Base-by-base conservation (phyloP, 2,797 vertebrate genomes). In the Octomys mimax region DNA sequence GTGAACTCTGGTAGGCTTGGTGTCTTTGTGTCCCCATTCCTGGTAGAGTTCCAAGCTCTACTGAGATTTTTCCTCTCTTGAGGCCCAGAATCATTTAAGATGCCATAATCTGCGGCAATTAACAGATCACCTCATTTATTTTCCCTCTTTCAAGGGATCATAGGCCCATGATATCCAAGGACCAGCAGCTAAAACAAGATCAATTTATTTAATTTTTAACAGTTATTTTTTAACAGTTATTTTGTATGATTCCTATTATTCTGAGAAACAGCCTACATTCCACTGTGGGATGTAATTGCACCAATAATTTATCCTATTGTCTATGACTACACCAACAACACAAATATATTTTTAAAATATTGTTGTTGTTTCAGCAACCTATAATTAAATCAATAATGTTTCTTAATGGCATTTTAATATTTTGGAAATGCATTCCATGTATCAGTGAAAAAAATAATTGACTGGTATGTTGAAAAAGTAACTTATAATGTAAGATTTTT, bases 291-390 rank as follows among this genome's bases (percentile, higher is more conserved):
- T 39, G 9, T 39, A 33, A 52, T 59, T 87, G 26, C 36, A 64
- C 0, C 1, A 81, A 75, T 77, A 78, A 83, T 73, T 71, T 83
- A 19, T 84, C 18, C 54, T 71, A 42, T 73, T 78, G 24, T 49
- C 26, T 62, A 16, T 57, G 78, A 73, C 13, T 89, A 70, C 12
- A 42, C 42, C 21, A 81, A 82, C 4, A 93, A 93, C 2, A 78
- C 26, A 84, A 62, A 31, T 9, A 5, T 61, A 14, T 62, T 78
- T 77, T 2, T 4, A 61, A 64, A 78, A 68, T 39, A 7, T 24
- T 90, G 83, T 57, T 89, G 31, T 86, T 82, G 7, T 31, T 95
- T 93, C 12, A 91, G 49, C 61, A 81, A 82, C 39, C 16, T 87
- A 6, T 83, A 82, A 82, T 83, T 88, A 91, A 92, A 49, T 77